Evolutionary conservation across 1,140 invertebrate genomes (phyloP).

Genomic region (Hylaeus volcanicus): DNA sequence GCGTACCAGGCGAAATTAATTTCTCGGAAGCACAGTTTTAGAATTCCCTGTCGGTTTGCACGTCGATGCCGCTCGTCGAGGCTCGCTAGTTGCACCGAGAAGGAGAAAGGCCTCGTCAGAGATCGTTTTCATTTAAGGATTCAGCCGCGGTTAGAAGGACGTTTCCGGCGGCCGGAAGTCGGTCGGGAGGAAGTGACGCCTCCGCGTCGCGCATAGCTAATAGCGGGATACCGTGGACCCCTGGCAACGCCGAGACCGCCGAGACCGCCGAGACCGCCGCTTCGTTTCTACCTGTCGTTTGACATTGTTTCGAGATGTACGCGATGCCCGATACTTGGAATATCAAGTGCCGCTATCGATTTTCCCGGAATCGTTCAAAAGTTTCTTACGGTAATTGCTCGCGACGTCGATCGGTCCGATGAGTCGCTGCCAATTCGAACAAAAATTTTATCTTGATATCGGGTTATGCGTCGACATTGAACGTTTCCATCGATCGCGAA

Average conservation of each 20-base stretch:
- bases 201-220: conserved; percentile 69
- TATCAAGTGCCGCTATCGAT: conserved; percentile 4
- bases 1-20: not conserved
- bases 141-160: conserved; percentile 71
- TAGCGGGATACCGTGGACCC: conserved; percentile 51
- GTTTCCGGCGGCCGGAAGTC: conserved; percentile 77
- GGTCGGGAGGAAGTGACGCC: conserved; percentile 66
- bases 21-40: conserved; percentile 30
- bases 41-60: conserved; percentile 30
- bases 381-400: not conserved
- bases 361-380: not conserved
- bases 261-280: too few species aligned
- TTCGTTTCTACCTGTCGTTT: conserved; percentile 38
- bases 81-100: conserved; percentile 8
- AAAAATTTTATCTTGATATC: not conserved
- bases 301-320: conserved; percentile 31
- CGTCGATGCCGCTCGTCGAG: conserved; percentile 4
- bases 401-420: not conserved
- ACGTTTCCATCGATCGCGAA: not conserved
- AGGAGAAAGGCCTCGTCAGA: conserved; percentile 34
- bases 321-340: conserved; percentile 17
- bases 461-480: too few species aligned
- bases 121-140: conserved; percentile 72
- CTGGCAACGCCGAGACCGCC: conserved; percentile 4
- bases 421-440: not conserved